Percentiles rank a stretch among this genome's conserved stretches.
These are phyloP conservation scores for Trachops cirrhosus DNA, from an alignment of 2,797 vertebrate species.

Conservation along the genomic window DNA sequence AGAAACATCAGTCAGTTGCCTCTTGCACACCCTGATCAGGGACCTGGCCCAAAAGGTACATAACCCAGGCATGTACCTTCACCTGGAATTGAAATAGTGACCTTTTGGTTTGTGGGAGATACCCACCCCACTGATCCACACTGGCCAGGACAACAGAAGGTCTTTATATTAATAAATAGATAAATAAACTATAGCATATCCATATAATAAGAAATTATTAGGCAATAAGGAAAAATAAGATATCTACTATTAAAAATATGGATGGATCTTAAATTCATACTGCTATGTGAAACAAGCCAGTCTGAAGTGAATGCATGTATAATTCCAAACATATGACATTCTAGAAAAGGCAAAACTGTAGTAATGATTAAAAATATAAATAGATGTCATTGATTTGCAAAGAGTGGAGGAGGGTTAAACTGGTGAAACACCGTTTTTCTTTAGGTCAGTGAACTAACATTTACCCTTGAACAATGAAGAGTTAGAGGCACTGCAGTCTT, in stretches of 20 bases:
- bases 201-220: not conserved
- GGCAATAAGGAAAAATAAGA: not conserved
- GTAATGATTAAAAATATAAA: not conserved
- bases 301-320: not conserved
- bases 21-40: too few species aligned
- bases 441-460: not conserved
- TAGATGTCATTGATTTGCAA: not conserved
- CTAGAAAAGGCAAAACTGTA: not conserved
- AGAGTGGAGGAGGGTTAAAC: not conserved
- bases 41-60: too few species aligned
- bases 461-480: not conserved
- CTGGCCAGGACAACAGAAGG: not conserved
- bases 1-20: not conserved
- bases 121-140: too few species aligned
- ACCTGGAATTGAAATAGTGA: not conserved
- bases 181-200: not conserved
- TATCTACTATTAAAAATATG: not conserved
- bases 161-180: not conserved
- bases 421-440: not conserved
- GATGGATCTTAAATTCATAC: not conserved
- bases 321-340: not conserved
- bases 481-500: not conserved
- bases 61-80: not conserved
- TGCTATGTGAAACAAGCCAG: not conserved
- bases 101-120: too few species aligned